phyloP scores from a whole-genome alignment of 2,888 invertebrate genomes.

The Caenorhabditis sp. region DNA sequence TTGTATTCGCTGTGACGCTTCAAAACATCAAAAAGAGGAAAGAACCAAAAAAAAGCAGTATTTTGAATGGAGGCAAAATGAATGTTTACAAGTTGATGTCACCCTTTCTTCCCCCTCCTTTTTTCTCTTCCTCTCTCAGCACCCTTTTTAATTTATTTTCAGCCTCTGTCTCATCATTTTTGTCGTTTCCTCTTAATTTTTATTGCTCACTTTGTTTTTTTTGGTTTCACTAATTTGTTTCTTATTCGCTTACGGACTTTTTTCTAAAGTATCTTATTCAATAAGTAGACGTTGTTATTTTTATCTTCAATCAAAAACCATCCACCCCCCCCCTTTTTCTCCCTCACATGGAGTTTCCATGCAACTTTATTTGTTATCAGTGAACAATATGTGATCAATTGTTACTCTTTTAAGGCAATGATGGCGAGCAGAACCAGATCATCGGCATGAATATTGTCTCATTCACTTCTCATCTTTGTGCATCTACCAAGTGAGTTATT shows the following conservation, averaged over 20 bases:
- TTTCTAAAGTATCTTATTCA: too few relatives aligned
- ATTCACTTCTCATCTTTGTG: constrained; percentile 64
- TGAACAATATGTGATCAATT: constrained; percentile 2
- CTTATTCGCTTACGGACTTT: too few relatives aligned
- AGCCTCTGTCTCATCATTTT: constrained; percentile 21
- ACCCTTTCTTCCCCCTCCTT: constrained; percentile 29
- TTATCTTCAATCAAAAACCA: too few relatives aligned
- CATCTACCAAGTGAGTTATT: constrained; percentile 55
- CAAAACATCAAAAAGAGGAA: constrained; percentile 12
- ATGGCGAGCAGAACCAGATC: constrained; percentile 46
- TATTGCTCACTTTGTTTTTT: constrained; percentile 26
- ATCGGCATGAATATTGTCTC: constrained; percentile 64
- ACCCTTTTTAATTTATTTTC: constrained; percentile 51
- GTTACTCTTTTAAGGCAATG: constrained; percentile 54
- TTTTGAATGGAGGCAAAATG: constrained; percentile 40
- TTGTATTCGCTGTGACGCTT: background rate
- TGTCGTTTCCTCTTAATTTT: constrained; percentile 9
- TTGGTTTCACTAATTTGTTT: too few relatives aligned
- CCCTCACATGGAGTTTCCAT: constrained; percentile 9
- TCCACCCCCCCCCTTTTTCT: too few relatives aligned
- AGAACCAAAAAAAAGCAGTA: constrained; percentile 28
- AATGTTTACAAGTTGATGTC: constrained; percentile 60
- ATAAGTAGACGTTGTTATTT: too few relatives aligned
- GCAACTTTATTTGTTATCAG: constrained; percentile 37
- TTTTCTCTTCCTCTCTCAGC: constrained; percentile 9